These are phyloP conservation scores for Drosophila equinoxialis DNA, from an alignment of 1,140 invertebrate species.

Conservation along the genomic window DNA sequence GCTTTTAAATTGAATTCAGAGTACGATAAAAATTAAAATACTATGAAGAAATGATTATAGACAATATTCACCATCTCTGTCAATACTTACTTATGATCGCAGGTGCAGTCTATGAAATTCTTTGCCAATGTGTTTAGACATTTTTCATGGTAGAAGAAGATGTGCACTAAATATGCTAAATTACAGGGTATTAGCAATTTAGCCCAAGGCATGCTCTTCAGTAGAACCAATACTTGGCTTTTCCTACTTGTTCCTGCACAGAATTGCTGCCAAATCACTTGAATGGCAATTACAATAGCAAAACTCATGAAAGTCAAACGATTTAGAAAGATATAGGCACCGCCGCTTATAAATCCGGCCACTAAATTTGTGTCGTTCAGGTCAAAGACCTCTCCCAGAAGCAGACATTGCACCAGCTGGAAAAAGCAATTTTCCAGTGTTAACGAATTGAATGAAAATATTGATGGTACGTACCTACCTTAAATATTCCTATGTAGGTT, in stretches of 20 bases:
- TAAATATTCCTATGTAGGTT: conserved; percentile 48
- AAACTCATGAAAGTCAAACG: conserved; percentile 51
- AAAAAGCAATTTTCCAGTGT: neutral
- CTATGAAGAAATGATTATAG: no score
- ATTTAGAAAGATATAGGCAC: conserved; percentile 29
- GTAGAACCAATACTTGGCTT: neutral
- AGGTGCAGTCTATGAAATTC: conserved; percentile 50
- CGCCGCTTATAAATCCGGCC: conserved; percentile 51
- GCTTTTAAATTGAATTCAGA: no score
- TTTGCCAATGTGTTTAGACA: conserved; percentile 31
- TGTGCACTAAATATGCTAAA: conserved; percentile 48
- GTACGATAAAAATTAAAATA: no score
- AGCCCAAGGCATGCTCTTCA: conserved; percentile 46
- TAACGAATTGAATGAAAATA: neutral
- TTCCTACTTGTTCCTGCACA: conserved; percentile 9
- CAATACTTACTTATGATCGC: conserved; percentile 48
- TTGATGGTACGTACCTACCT: conserved; percentile 16
- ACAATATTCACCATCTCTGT: neutral
- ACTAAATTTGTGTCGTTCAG: conserved; percentile 16
- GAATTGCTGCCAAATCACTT: conserved; percentile 50
- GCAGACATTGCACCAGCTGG: conserved; percentile 35
- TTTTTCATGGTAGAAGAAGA: conserved; percentile 23
- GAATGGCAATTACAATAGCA: conserved; percentile 45
- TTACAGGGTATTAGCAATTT: conserved; percentile 42
- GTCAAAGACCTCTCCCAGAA: conserved; percentile 11